Conservation (phyloP, 2,113 vertebrate genomes). For the Lathamus discolor region DNA sequence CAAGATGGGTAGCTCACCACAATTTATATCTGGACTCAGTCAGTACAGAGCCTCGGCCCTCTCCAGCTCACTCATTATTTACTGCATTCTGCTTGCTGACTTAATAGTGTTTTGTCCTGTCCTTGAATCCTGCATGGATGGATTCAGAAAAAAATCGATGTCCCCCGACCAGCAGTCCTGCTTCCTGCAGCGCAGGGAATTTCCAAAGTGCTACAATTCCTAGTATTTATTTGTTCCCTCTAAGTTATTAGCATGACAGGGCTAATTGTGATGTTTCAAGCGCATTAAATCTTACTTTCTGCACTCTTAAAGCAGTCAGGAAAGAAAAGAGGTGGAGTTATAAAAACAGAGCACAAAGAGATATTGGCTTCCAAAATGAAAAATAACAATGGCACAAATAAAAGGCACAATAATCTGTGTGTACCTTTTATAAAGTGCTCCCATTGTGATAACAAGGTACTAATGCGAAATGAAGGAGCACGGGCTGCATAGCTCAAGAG, state of each 20-base stretch:
- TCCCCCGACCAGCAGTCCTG: neutral
- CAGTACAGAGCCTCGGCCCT: neutral
- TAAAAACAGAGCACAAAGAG: neutral
- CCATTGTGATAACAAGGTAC: neutral
- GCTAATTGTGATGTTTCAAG: constrained; percentile 41
- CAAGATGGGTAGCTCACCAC: neutral
- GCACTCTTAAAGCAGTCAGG: neutral
- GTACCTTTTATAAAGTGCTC: neutral
- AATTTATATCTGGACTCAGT: constrained; percentile 43
- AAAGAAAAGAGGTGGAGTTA: neutral
- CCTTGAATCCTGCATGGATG: constrained; percentile 59
- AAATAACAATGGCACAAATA: neutral
- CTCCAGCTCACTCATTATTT: constrained; percentile 53
- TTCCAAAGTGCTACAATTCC: neutral
- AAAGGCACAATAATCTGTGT: neutral
- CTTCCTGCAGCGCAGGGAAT: neutral
- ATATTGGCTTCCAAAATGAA: neutral
- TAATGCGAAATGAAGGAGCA: neutral
- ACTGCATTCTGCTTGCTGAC: constrained; percentile 65
- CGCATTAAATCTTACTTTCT: constrained; percentile 19
- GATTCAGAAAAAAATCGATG: constrained; percentile 60
- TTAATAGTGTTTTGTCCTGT: constrained; percentile 67
- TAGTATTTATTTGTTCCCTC: constrained; percentile 48
- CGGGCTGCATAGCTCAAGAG: neutral
- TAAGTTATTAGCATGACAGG: constrained; percentile 14